Conservation (phyloP, 2,797 vertebrate genomes). For the Austrolebias charrua region DNA sequence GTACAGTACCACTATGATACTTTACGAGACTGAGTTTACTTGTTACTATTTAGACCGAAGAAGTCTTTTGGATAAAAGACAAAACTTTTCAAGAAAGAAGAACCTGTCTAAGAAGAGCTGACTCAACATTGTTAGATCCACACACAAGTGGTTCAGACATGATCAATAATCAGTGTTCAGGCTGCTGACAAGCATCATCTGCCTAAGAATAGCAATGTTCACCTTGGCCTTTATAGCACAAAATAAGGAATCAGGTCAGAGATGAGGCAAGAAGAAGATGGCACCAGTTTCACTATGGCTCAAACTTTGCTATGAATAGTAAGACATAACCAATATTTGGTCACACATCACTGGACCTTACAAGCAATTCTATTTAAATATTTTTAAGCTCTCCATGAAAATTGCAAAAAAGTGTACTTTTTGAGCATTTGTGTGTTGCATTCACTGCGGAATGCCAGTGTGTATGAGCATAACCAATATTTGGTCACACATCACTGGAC, state of each 20-base stretch:
- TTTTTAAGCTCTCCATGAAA: slow-evolving; percentile 21
- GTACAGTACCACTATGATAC: too few relatives aligned
- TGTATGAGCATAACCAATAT: slow-evolving; percentile 49
- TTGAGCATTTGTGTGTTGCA: slow-evolving; percentile 34
- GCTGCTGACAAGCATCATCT: slow-evolving; percentile 41
- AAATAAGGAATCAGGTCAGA: slow-evolving; percentile 42
- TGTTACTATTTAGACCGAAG: too few relatives aligned
- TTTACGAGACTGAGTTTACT: too few relatives aligned
- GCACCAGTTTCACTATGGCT: slow-evolving; percentile 22
- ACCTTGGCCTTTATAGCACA: slow-evolving; percentile 62
- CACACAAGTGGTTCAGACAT: slow-evolving; percentile 29
- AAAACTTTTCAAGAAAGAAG: too few relatives aligned
- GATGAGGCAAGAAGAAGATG: slow-evolving; percentile 22
- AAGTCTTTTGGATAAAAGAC: too few relatives aligned
- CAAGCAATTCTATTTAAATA: slow-evolving; percentile 6
- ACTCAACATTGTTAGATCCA: neutral
- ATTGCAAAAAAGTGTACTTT: slow-evolving; percentile 32
- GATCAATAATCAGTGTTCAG: slow-evolving; percentile 61
- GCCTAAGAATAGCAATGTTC: slow-evolving; percentile 53
- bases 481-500: slow-evolving; percentile 5
- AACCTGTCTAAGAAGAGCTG: too few relatives aligned
- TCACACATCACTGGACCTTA: slow-evolving; percentile 9
- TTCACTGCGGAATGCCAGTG: slow-evolving; percentile 58
- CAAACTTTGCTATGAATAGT: slow-evolving; percentile 14
- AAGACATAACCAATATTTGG: neutral